A percentile compares a stretch with the other conserved stretches of the same genome.
phyloP scores from a whole-genome alignment of 2,113 vertebrate species.

The Mola mola region DNA sequence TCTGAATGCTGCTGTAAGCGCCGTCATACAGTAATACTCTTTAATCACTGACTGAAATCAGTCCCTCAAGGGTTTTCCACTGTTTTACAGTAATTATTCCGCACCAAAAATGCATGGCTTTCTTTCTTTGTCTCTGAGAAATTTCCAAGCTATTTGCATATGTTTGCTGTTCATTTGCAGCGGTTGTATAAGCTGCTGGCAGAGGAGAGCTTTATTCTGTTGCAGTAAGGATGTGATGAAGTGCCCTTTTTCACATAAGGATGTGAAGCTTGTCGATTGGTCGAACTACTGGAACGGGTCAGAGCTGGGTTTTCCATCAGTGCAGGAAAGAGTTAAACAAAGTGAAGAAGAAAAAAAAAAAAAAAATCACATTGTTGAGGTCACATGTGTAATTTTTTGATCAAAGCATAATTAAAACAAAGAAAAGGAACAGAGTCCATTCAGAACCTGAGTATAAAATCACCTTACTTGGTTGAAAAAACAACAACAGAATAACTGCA shows the following conservation, averaged over 20 bases:
- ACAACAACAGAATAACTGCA: conserved; percentile 9
- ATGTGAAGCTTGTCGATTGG: conserved; percentile 19
- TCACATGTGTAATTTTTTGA: conserved; percentile 13
- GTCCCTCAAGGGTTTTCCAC: conserved; percentile 66
- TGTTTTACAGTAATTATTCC: conserved; percentile 73
- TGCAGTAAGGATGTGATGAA: conserved; percentile 40
- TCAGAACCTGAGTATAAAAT: conserved; percentile 13
- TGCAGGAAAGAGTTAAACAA: no score
- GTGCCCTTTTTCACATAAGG: conserved; percentile 45
- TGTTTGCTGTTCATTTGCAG: conserved; percentile 51
- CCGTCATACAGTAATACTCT: conserved; percentile 62
- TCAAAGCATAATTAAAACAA: conserved; percentile 23
- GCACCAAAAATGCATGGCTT: conserved; percentile 22
- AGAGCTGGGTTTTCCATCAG: conserved; percentile 4
- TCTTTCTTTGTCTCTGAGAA: conserved; percentile 52
- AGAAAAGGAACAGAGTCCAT: background rate
- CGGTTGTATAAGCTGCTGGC: conserved; percentile 45
- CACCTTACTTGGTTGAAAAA: conserved; percentile 8
- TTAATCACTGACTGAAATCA: conserved; percentile 74
- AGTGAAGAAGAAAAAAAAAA: no score
- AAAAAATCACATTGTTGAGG: no score
- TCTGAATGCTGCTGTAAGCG: conserved; percentile 61
- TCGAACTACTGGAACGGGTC: conserved; percentile 24
- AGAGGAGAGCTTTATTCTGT: conserved; percentile 47
- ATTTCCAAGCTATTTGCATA: conserved; percentile 68